A percentile compares a stretch with the other conserved stretches of the same genome.
These are phyloP conservation scores for Palloptera scutellata DNA, from an alignment of 2,888 invertebrate species.

Conservation along the genomic window DNA sequence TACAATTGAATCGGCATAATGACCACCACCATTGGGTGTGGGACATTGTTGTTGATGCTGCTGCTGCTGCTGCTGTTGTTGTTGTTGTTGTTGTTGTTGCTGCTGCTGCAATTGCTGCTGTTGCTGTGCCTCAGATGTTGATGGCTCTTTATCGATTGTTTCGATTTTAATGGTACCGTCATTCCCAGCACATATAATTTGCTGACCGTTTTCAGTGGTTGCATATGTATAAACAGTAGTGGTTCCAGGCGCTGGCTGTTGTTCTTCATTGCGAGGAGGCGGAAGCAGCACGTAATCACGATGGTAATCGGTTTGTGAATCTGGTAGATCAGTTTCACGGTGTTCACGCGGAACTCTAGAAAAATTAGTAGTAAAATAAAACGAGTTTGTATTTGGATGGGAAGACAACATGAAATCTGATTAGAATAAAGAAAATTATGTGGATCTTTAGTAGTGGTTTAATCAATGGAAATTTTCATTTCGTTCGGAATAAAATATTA, in stretches of 20 bases:
- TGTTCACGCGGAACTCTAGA: conserved; percentile 56
- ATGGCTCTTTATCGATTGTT: conserved; percentile 56
- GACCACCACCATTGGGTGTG: conserved; percentile 50
- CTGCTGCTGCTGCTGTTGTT: conserved; percentile 46
- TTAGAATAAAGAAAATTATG: too few species aligned
- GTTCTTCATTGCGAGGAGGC: conserved; percentile 53
- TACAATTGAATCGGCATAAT: conserved; percentile 52
- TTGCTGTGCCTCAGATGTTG: conserved; percentile 44
- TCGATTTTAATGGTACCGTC: conserved; percentile 57
- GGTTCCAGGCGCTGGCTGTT: conserved; percentile 41
- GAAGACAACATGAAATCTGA: background rate
- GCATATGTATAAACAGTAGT: conserved; percentile 53
- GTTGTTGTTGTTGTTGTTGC: conserved; percentile 45
- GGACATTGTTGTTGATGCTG: conserved; percentile 48
- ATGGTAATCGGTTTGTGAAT: conserved; percentile 49
- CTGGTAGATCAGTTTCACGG: conserved; percentile 52
- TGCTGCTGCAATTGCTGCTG: conserved; percentile 42
- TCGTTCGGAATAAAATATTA: too few species aligned
- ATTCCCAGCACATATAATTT: conserved; percentile 53
- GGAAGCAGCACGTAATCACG: conserved; percentile 59
- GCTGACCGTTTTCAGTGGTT: conserved; percentile 48
- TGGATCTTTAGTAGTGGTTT: too few species aligned
- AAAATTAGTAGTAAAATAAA: background rate
- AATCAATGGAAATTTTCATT: too few species aligned
- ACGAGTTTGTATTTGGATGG: background rate